Evolutionary conservation across 2,797 vertebrate species (phyloP), one percentile per base, ranked within the genome.

Genomic region (Nannoperca australis): DNA sequence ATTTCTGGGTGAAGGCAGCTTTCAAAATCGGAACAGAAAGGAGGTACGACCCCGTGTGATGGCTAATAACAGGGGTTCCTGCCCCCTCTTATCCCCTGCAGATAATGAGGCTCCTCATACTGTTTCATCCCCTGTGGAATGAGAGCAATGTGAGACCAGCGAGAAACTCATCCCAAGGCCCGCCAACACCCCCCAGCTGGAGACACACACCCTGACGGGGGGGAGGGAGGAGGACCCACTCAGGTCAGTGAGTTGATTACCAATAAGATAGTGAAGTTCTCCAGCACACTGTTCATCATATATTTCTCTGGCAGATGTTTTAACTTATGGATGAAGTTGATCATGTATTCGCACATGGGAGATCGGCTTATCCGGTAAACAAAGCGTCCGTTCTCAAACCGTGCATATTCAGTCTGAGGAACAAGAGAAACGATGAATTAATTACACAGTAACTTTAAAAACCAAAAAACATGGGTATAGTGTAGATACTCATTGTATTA

Each of bases 271-370:
- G 98, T 99, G 92, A 99, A 99, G 93, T 99, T 99, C 96, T 99
- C 98, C 97, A 99, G 95, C 68, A 99, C 98, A 9, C 98, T 99
- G 96, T 99, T 99, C 98, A 99, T 99, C 98, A 99, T 99, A 89
- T 99, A 99, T 92, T 99, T 99, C 93, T 99, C 98, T 22, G 98
- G 98, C 95, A 99, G 95, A 94, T 99, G 98, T 92, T 99, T 99
- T 85, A 99, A 96, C 90, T 99, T 99, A 95, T 99, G 98, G 94
- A 99, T 99, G 94, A 99, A 99, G 95, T 99, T 99, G 93, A 99
- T 99, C 98, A 99, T 99, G 83, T 99, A 99, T 97, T 99, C 98
- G 94, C 98, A 99, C 98, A 99, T 99, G 0, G 98, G 98, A 55
- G 98, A 99, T 65, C 98, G 96, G 88, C 97, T 98, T 97, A 99